Base-by-base conservation (phyloP, 1,140 invertebrate genomes). In the Ladona fulva region DNA sequence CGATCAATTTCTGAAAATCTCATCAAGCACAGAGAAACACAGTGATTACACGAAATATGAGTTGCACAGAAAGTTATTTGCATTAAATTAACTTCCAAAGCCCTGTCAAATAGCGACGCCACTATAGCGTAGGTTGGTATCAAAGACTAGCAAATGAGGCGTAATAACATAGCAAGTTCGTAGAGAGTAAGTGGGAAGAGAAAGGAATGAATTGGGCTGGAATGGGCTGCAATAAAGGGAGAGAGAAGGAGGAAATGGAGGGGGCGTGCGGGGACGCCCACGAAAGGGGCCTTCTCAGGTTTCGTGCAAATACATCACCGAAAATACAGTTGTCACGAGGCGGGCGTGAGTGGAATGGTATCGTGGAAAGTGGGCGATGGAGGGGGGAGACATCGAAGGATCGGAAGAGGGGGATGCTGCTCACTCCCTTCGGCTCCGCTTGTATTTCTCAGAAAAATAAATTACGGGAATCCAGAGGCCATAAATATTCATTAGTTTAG, bases 321-420 rank as follows among this genome's bases (percentile, higher is more conserved):
- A 66, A 66, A 66, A 66, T 22, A 66, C 52, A 66, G 52, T 66
- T 66, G 52, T 66, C 52, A 66, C 52, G 52, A 66, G 52, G 52
- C 52, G 52, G 52, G 52, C 52, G 52, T 66, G 52, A 66, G 52
- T 22, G 52, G 52, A 66, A 66, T 66, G 52, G 52, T 66, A 19
- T 16, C 52, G 52, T 66, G 52, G 52, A 16, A 22, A 66, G 52
- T 19, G 52, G n/a, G 52, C 14, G 52, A 66, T 5, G 12, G 3
- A 1, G 52, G 14, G 10, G 44, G 44, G 44, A 19, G 44, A 10
- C 19, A 52, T 66, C 14, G 52, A 16, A 12, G 52, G 52, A 12
- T 16, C 5, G 52, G 52, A 6, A 3, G 16, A 16, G 52, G 52
- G 52, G 8, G n/a, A n/a, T n/a, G n/a, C n/a, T n/a, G 8, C 29